A percentile compares a stretch with the other conserved stretches of the same genome.
Evolutionary conservation across 2,113 vertebrate species (phyloP).

Genomic region (Pholis gunnellus): DNA sequence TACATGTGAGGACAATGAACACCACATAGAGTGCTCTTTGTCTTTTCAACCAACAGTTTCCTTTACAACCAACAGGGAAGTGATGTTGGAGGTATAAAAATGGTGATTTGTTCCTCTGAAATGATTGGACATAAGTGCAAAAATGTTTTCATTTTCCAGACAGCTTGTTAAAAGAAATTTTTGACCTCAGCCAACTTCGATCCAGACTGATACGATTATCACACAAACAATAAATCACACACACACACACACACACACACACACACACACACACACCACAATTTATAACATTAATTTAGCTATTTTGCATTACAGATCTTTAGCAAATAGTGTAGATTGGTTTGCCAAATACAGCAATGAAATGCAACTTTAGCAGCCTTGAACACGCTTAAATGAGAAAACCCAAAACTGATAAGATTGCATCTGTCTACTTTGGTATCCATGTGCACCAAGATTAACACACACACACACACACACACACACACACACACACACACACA

Average conservation of each 20-base stretch:
- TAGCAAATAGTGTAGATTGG: slow-evolving; percentile 27
- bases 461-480: slow-evolving; percentile 7
- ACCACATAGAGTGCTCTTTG: background rate
- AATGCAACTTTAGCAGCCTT: slow-evolving; percentile 47
- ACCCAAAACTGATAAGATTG: slow-evolving; percentile 51
- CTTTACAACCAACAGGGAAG: slow-evolving; percentile 25
- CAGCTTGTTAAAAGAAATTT: slow-evolving; percentile 14
- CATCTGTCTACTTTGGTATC: slow-evolving; percentile 79
- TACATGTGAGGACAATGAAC: background rate
- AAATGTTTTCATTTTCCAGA: background rate
- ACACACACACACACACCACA: slow-evolving; percentile 14
- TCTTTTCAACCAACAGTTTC: slow-evolving; percentile 11
- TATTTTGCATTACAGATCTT: slow-evolving; percentile 9
- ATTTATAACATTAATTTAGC: slow-evolving; percentile 25
- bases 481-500: slow-evolving; percentile 6
- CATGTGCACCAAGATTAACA: slow-evolving; percentile 57
- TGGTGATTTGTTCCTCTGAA: slow-evolving; percentile 56
- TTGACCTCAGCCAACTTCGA: slow-evolving; percentile 27
- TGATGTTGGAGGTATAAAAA: slow-evolving; percentile 5
- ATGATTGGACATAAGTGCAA: slow-evolving; percentile 69
- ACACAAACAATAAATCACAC: slow-evolving; percentile 35
- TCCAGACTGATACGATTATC: slow-evolving; percentile 1
- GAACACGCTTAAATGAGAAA: slow-evolving; percentile 38
- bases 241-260: slow-evolving; percentile 11
- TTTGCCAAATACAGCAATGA: slow-evolving; percentile 42